Percentiles rank a stretch among this genome's conserved stretches.
These are phyloP conservation scores for Squalus acanthias DNA, from an alignment of 2,797 vertebrate species.

Conservation along the genomic window DNA sequence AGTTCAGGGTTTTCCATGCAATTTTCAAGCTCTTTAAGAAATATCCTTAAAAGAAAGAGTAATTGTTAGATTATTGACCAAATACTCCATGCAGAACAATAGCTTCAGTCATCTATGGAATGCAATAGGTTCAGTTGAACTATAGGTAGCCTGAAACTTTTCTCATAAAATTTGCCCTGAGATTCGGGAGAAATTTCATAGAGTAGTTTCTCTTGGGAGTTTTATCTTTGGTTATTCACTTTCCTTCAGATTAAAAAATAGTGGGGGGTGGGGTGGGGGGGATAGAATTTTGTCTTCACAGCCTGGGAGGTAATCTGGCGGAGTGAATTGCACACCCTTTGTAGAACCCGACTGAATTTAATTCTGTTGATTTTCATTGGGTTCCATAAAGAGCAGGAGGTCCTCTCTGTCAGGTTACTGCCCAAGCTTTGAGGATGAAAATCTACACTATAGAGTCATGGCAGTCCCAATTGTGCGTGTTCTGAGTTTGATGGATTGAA, in stretches of 20 bases:
- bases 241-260: background rate
- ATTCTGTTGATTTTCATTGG: background rate
- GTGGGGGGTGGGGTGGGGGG: background rate
- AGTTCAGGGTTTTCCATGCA: conserved; percentile 81
- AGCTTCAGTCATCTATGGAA: background rate
- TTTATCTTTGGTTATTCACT: background rate
- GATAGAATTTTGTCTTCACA: background rate
- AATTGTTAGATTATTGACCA: background rate
- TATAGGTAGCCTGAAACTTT: background rate
- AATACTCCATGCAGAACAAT: background rate
- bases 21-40: conserved; percentile 85
- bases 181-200: background rate
- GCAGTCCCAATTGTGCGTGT: background rate
- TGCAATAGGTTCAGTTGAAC: background rate
- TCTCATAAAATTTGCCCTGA: background rate
- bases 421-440: background rate
- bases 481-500: background rate
- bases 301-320: background rate
- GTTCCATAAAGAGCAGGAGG: background rate
- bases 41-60: conserved; percentile 63
- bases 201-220: background rate
- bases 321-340: background rate
- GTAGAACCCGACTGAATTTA: background rate
- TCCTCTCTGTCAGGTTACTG: background rate
- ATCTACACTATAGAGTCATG: background rate